A percentile compares a stretch with the other conserved stretches of the same genome.
Conservation (phyloP, 2,113 vertebrate genomes). For the Stomatorhinus ivindoensis region DNA sequence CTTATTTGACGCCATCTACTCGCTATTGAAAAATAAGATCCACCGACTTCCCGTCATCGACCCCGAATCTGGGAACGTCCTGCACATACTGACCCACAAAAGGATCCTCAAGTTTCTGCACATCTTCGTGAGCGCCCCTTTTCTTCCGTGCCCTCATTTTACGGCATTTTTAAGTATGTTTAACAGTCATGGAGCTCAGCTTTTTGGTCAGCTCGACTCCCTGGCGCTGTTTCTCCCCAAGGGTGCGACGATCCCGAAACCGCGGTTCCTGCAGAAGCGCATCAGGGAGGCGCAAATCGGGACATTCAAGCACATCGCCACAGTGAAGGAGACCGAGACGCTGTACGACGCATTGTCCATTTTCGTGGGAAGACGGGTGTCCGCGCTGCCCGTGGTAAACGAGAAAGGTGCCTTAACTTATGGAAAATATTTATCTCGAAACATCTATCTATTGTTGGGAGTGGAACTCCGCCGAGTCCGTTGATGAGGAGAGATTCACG, state of each 20-base stretch:
- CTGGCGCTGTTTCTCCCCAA: slow-evolving; percentile 33
- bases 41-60: slow-evolving; percentile 92
- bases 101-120: slow-evolving; percentile 93
- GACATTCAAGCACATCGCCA: slow-evolving; percentile 81
- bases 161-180: background rate
- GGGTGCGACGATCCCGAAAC: slow-evolving; percentile 70
- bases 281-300: slow-evolving; percentile 80
- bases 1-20: slow-evolving; percentile 86
- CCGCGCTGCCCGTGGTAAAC: slow-evolving; percentile 82
- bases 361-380: slow-evolving; percentile 87
- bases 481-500: too few relatives aligned
- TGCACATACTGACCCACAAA: slow-evolving; percentile 93
- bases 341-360: slow-evolving; percentile 75
- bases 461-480: too few relatives aligned
- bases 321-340: slow-evolving; percentile 67
- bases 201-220: background rate
- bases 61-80: slow-evolving; percentile 76
- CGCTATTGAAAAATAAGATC: slow-evolving; percentile 86
- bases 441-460: background rate
- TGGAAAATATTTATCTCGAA: too few relatives aligned
- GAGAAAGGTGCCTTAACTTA: slow-evolving; percentile 55
- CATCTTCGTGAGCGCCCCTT: slow-evolving; percentile 65
- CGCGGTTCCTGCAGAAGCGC: slow-evolving; percentile 66
- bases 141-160: too few relatives aligned
- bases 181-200: background rate